These are phyloP conservation scores for Macaria liturata DNA, from an alignment of 2,888 invertebrate genomes.

Conservation along the genomic window DNA sequence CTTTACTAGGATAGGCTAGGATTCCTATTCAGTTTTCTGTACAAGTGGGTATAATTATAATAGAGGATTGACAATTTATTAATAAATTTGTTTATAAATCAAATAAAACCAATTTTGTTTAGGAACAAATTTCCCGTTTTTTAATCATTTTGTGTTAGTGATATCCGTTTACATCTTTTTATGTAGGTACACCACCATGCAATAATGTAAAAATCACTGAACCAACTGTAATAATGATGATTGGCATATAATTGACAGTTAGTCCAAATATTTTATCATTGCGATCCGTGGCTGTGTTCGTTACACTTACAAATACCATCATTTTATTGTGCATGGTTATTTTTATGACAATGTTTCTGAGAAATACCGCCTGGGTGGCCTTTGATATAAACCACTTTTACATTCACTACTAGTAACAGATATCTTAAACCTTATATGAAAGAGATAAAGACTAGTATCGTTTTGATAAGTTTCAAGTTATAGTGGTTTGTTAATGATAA, in stretches of 20 bases:
- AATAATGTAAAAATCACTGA: neutral
- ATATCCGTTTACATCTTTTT: no score
- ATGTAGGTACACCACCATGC: no score
- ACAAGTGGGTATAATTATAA: no score
- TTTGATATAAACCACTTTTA: conserved; percentile 23
- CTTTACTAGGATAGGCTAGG: no score
- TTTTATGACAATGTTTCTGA: conserved; percentile 60
- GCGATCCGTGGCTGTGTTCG: conserved; percentile 29
- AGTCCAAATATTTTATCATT: conserved; percentile 24
- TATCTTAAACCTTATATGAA: conserved; percentile 8
- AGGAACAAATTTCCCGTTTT: no score
- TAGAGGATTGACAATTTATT: no score
- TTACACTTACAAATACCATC: conserved; percentile 42
- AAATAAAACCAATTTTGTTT: no score
- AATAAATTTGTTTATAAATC: no score
- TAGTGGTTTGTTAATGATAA: conserved; percentile 21
- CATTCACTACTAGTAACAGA: neutral
- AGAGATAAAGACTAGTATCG: conserved; percentile 32
- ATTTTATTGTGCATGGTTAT: conserved; percentile 57
- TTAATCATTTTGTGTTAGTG: no score
- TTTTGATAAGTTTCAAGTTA: conserved; percentile 18
- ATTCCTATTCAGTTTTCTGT: no score
- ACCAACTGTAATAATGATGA: conserved; percentile 26
- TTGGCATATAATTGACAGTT: conserved; percentile 44
- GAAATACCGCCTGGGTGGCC: conserved; percentile 66